A percentile compares a stretch with the other conserved stretches of the same genome.
Conservation (phyloP, 2,888 invertebrate species). For the Erebia ligea region DNA sequence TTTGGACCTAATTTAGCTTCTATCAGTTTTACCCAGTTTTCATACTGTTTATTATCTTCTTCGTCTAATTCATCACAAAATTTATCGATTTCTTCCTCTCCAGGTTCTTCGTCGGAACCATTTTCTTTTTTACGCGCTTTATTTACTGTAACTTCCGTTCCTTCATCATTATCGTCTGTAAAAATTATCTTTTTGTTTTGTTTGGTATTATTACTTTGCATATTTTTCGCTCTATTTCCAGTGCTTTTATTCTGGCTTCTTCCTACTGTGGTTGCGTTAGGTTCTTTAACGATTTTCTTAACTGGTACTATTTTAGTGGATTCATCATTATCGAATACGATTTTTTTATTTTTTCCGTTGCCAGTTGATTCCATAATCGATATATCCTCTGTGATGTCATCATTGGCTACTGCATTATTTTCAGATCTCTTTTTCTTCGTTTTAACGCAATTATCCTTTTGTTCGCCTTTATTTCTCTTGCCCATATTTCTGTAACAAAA, state of each 20-base stretch:
- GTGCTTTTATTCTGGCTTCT: conserved; percentile 1
- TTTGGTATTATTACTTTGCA: conserved; percentile 32
- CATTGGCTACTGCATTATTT: conserved; percentile 30
- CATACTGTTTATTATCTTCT: conserved; percentile 70
- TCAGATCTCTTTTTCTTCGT: conserved; percentile 17
- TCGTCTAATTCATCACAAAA: conserved; percentile 72
- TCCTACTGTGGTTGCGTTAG: background rate
- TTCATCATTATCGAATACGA: conserved; percentile 34
- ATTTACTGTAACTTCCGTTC: conserved; percentile 19
- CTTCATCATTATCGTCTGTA: conserved; percentile 12
- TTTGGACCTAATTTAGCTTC: conserved; percentile 65
- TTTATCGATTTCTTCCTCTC: conserved; percentile 74
- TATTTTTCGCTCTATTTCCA: conserved; percentile 12
- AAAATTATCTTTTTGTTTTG: conserved; percentile 41
- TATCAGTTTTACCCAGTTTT: conserved; percentile 71
- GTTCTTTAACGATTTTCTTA: conserved; percentile 34
- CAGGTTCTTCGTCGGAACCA: conserved; percentile 59
- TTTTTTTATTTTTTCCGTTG: conserved; percentile 33
- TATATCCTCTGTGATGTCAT: background rate
- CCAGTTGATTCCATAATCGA: conserved; percentile 7
- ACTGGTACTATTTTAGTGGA: conserved; percentile 26
- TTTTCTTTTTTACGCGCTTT: conserved; percentile 33
- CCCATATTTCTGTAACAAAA: conserved; percentile 51
- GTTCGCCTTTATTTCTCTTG: conserved; percentile 46
- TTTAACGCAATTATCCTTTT: conserved; percentile 33